Evolutionary conservation across 2,113 vertebrate genomes (phyloP), one percentile per base, ranked within the genome.

Genomic region (Nematolebias whitei): DNA sequence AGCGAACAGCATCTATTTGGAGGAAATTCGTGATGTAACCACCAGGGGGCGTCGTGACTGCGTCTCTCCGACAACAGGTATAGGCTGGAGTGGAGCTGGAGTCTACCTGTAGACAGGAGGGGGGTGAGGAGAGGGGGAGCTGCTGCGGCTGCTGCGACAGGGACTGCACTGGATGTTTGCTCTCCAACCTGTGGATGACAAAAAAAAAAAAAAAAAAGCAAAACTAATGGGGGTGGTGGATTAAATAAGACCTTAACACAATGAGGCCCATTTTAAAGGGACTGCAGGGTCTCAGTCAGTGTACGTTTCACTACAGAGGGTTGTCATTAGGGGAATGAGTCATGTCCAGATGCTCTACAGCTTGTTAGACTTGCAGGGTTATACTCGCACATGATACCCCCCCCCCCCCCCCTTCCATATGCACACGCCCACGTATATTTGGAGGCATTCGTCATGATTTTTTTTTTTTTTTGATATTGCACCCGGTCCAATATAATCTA

Each of bases 1-100:
- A 11, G n/a, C n/a, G n/a, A 35, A 55, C 52, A 55, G 52, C 38
- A 26, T 5, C 49, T 15, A 12, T 63, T 32, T 26, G 18, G 24
- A 15, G 12, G 19, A 22, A 54, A 80, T 89, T 84, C 71, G 26
- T 67, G 49, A 19, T 54, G 60, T 58, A 85, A 74, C 87, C 90
- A 87, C 86, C 23, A 90, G 88, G 79, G 85, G 90, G 90, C 88
- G 68, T 85, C 85, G 80, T 83, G 84, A 87, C 82, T 85, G 82
- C 84, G 76, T 87, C 71, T 85, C 74, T 80, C 88, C 86, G 90
- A 90, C 90, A 91, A 90, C 90, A 91, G 90, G 90, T 91, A 87
- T 80, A 90, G 79, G 66, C 62, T 76, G 60, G 70, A 76, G 81
- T 60, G 59, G 59, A 68, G 76, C 63, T 62, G 68, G 71, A 74